Evolutionary conservation across 2,113 vertebrate genomes (phyloP).

Genomic region (Saguinus imperator): DNA sequence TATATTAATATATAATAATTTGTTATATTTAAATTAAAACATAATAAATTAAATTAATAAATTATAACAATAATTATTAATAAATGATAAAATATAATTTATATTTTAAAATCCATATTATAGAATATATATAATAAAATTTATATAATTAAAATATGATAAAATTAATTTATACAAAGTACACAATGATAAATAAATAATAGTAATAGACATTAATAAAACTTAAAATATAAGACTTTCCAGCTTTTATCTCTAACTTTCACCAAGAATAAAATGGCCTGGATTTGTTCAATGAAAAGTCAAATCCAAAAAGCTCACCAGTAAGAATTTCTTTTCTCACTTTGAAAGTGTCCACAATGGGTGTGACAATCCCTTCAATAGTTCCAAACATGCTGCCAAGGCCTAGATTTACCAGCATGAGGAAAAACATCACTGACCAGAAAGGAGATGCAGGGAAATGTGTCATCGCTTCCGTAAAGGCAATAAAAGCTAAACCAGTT

Average conservation of each 20-base stretch:
- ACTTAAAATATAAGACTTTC: background rate
- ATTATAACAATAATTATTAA: too few species aligned
- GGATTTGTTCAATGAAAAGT: background rate
- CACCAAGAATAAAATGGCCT: background rate
- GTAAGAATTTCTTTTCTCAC: constrained; percentile 96
- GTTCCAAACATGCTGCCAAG: constrained; percentile 99
- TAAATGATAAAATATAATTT: background rate
- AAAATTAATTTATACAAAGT: too few species aligned
- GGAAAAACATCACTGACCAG: constrained; percentile 99
- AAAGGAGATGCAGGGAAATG: constrained; percentile 97
- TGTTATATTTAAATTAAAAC: too few species aligned
- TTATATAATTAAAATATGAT: too few species aligned
- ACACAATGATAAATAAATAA: background rate
- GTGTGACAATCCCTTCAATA: constrained; percentile 97
- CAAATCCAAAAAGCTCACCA: constrained; percentile 79
- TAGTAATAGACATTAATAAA: background rate
- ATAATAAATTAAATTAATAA: too few species aligned
- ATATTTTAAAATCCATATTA: background rate
- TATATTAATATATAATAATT: too few species aligned
- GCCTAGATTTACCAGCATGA: constrained; percentile 97
- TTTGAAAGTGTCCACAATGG: constrained; percentile 96
- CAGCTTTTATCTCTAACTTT: background rate
- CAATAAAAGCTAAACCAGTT: constrained; percentile 97
- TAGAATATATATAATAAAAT: background rate
- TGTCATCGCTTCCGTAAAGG: constrained; percentile 99